A percentile compares a stretch with the other conserved stretches of the same genome.
These are phyloP conservation scores for Ceryle rudis DNA, from an alignment of 2,797 vertebrate species.

Conservation along the genomic window DNA sequence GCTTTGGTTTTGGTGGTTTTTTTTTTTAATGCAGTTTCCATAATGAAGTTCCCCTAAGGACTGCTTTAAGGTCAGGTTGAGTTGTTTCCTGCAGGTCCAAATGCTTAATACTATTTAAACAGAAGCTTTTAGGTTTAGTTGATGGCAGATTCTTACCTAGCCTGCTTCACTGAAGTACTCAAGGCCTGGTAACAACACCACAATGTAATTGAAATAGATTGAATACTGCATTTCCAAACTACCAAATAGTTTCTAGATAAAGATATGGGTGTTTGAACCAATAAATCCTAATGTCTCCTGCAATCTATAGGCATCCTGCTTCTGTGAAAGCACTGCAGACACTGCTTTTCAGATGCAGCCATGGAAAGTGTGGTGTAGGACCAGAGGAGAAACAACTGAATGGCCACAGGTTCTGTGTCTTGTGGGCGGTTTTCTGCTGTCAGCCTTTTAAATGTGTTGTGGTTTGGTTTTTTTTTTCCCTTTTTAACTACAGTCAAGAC, in stretches of 20 bases:
- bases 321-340: neutral
- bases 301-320: neutral
- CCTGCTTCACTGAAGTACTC: neutral
- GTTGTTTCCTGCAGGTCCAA: neutral
- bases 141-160: neutral
- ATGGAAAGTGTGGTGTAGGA: neutral
- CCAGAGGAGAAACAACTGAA: neutral
- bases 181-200: neutral
- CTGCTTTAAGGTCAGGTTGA: neutral
- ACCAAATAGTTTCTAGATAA: neutral
- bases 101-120: slow-evolving; percentile 3
- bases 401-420: neutral
- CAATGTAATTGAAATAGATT: neutral
- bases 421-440: neutral
- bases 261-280: neutral
- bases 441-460: neutral
- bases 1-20: neutral
- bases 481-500: neutral
- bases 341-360: neutral
- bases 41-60: neutral
- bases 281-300: neutral
- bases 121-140: neutral
- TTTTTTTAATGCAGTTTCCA: neutral
- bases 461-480: too few relatives aligned
- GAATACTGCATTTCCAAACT: neutral